Percentiles rank a stretch among this genome's conserved stretches.
Conservation (phyloP, 2,888 invertebrate species). For the Eupithecia vulgata region DNA sequence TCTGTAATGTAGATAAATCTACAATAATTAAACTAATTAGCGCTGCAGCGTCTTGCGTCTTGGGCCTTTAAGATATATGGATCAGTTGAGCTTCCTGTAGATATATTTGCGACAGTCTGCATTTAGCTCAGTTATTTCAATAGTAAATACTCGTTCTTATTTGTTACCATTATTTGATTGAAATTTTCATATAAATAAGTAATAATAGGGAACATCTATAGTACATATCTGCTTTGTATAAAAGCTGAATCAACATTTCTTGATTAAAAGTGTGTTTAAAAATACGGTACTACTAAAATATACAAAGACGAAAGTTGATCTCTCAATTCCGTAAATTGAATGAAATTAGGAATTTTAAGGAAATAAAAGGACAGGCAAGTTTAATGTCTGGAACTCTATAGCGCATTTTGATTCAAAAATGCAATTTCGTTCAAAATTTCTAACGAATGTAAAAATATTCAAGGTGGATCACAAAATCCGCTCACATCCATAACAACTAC, state of each 20-base stretch:
- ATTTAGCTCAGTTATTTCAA: too few species aligned
- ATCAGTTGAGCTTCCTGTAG: too few species aligned
- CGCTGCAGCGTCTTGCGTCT: too few species aligned
- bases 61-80: too few species aligned
- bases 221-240: background rate
- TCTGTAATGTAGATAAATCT: too few species aligned
- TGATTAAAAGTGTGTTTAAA: background rate
- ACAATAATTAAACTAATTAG: too few species aligned
- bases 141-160: too few species aligned
- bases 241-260: background rate
- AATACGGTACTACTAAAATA: background rate
- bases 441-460: constrained; percentile 6
- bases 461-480: constrained; percentile 18
- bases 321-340: background rate
- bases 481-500: constrained; percentile 27
- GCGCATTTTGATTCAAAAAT: background rate
- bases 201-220: too few species aligned
- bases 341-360: background rate
- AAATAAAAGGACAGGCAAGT: background rate
- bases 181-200: too few species aligned
- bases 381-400: background rate
- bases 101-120: too few species aligned
- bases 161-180: too few species aligned
- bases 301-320: background rate
- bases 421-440: constrained; percentile 13